Evolutionary conservation across 2,113 vertebrate genomes (phyloP), one percentile per base, ranked within the genome.

Genomic region (Scalopus aquaticus): DNA sequence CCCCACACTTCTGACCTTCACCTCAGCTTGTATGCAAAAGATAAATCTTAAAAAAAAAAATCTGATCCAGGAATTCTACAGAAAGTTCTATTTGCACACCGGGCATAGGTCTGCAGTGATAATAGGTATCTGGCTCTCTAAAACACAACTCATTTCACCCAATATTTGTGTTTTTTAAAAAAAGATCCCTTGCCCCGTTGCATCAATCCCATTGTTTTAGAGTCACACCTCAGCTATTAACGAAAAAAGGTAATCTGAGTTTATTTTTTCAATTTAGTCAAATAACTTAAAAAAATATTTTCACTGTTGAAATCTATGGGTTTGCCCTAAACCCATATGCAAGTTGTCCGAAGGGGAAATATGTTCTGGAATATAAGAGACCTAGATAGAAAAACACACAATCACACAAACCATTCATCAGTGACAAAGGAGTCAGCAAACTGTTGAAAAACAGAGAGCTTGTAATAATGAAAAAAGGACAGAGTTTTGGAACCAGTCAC

Each of bases 401-500:
- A 42, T 42, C 91, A 89, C 58, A 97, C 84, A 56, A 72, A 93
- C 72, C 79, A 77, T 6, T 26, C 82, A 81, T 35, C 1, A 94
- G 96, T 86, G 96, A 98, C 92, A 98, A 98, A 98, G 92, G 96
- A 98, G 97, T 93, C 98, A n/a, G 93, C 84, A 97, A 96, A 97
- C 93, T 95, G 96, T 98, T 98, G 98, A 97, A 98, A 98, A 98
- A 98, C 98, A 98, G 98, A 98, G 93, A 98, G 96, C 96, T 98
- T 98, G 98, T 98, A 98, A 98, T 98, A 97, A 98, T 98, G 98
- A 97, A 98, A 98, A 98, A 98, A 97, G 97, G 97, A 98, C 98
- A 98, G 95, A 98, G 54, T 98, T 98, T 98, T 0, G 95, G 97
- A 98, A 98, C 98, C 98, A 98, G 98, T 97, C 97, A 98, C 98